A percentile compares a stretch with the other conserved stretches of the same genome.
Evolutionary conservation across 2,113 vertebrate genomes (phyloP).

Genomic region (Calyptommatus sinebrachiatus): DNA sequence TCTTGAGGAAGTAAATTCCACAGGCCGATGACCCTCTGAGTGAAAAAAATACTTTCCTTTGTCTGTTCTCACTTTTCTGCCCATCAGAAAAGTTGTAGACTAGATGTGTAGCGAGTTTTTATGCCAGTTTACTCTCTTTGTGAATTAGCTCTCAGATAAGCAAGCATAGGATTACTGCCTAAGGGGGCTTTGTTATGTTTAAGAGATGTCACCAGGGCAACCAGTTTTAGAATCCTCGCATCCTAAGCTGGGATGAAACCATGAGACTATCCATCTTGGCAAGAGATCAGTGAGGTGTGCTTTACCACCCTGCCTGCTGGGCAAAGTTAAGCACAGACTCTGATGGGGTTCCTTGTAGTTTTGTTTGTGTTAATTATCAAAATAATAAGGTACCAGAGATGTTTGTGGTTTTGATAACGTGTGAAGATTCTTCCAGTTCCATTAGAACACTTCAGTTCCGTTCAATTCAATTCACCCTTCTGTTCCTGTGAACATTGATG

Average conservation of each 20-base stretch:
- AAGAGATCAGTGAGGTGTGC: neutral
- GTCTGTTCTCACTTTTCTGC: no score
- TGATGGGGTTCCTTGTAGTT: neutral
- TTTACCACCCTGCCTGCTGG: neutral
- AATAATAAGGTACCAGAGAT: neutral
- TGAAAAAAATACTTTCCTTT: no score
- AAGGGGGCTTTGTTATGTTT: neutral
- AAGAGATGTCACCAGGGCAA: constrained; percentile 2
- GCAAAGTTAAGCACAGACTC: constrained; percentile 6
- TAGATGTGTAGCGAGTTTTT: neutral
- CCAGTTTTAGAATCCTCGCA: neutral
- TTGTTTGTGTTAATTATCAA: neutral
- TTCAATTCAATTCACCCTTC: no score
- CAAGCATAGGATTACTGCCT: neutral
- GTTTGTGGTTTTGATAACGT: neutral
- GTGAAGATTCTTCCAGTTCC: neutral
- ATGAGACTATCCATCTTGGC: neutral
- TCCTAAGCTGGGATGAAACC: neutral
- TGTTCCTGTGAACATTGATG: neutral
- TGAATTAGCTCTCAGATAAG: neutral
- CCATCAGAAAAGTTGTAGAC: no score
- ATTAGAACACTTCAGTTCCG: neutral
- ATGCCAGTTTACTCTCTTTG: neutral
- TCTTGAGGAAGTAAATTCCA: no score
- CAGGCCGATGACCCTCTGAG: no score